Conservation (phyloP, 1,140 invertebrate genomes). For the Atta colombica region DNA sequence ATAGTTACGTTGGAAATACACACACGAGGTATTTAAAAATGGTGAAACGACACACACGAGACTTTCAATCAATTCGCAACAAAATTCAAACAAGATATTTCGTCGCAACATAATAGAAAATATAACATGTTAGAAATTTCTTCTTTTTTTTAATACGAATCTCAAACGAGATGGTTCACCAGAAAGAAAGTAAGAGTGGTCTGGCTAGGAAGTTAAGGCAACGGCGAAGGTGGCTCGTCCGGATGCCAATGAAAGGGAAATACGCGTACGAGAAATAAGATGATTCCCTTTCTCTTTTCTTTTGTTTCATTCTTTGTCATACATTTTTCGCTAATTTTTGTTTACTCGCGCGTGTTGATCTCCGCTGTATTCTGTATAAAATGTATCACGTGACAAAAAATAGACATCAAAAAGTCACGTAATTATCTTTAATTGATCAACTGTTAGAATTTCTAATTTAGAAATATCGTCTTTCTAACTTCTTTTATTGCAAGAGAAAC, state of each 20-base stretch:
- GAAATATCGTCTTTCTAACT: not conserved
- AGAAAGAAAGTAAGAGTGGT: constrained; percentile 83
- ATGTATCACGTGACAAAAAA: not conserved
- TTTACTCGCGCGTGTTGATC: not conserved
- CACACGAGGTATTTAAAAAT: not conserved
- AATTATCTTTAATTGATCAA: constrained; percentile 1
- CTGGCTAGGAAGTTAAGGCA: constrained; percentile 79
- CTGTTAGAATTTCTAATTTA: not conserved
- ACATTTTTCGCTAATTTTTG: not conserved
- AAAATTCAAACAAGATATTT: not conserved
- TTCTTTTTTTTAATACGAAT: not conserved
- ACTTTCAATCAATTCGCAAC: not conserved
- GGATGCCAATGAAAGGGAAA: constrained; percentile 85
- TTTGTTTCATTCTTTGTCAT: not conserved
- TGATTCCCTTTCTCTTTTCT: constrained; percentile 2
- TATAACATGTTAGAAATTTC: not conserved
- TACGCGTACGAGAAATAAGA: constrained; percentile 64
- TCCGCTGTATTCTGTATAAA: not conserved
- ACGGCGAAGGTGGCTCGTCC: constrained; percentile 78
- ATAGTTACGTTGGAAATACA: not conserved
- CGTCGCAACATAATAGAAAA: not conserved
- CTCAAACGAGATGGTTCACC: constrained; percentile 73
- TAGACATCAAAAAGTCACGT: not conserved
- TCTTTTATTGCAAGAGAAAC: not conserved
- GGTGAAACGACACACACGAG: not conserved